These are phyloP conservation scores for Latrodectus geometricus DNA, from an alignment of 1,140 invertebrate genomes.

Conservation along the genomic window DNA sequence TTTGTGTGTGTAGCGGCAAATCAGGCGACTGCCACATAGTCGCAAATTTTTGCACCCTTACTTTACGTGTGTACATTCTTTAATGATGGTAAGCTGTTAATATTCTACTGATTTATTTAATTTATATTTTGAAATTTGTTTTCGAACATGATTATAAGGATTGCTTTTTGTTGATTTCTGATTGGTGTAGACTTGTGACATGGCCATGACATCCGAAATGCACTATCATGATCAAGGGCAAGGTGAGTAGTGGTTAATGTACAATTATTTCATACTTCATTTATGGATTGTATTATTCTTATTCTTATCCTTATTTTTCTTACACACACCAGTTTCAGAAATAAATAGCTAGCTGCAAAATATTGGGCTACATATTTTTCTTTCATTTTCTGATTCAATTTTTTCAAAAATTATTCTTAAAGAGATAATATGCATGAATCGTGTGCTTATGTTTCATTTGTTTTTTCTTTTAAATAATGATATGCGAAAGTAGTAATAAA, in stretches of 20 bases:
- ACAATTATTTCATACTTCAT: constrained; percentile 22
- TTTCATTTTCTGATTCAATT: too few species aligned
- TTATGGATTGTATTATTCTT: neutral
- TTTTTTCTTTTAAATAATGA: too few species aligned
- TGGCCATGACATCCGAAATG: constrained; percentile 59
- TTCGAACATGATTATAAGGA: constrained; percentile 34
- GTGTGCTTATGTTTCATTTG: too few species aligned
- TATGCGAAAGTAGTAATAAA: too few species aligned
- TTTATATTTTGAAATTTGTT: constrained; percentile 40
- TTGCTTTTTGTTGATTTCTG: constrained; percentile 58
- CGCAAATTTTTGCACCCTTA: constrained; percentile 38
- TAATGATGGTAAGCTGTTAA: constrained; percentile 50
- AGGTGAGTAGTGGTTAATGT: constrained; percentile 49
- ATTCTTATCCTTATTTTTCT: too few species aligned
- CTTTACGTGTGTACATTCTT: constrained; percentile 22
- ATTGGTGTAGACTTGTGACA: constrained; percentile 51
- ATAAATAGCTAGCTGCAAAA: too few species aligned
- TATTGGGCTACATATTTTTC: too few species aligned
- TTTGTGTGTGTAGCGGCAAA: constrained; percentile 28
- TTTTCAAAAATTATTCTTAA: too few species aligned
- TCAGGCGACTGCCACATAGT: constrained; percentile 55
- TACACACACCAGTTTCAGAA: too few species aligned
- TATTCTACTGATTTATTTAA: constrained; percentile 27
- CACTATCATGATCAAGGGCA: constrained; percentile 58
- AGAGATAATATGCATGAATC: too few species aligned